A percentile compares a stretch with the other conserved stretches of the same genome.
phyloP scores from a whole-genome alignment of 2,797 vertebrate species.

The Sibirionetta formosa region DNA sequence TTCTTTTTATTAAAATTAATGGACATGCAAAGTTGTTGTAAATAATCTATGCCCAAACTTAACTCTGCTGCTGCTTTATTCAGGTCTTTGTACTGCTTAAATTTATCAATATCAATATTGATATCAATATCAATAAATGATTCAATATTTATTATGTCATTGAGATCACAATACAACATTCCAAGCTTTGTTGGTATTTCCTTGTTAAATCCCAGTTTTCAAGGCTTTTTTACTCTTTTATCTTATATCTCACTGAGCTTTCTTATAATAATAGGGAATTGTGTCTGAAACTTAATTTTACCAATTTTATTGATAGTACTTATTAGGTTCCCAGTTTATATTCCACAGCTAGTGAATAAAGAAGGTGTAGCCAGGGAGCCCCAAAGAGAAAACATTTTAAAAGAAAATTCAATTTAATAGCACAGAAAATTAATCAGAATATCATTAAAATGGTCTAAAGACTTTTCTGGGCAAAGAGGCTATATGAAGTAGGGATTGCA shows the following conservation, averaged over 20 bases:
- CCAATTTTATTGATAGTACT: constrained; percentile 46
- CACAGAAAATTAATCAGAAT: neutral
- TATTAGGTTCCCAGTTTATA: neutral
- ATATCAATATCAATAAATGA: neutral
- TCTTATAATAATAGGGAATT: constrained; percentile 47
- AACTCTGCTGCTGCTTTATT: neutral
- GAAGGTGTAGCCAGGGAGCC: neutral
- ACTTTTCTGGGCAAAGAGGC: neutral
- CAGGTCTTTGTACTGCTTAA: neutral
- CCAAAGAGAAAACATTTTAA: neutral
- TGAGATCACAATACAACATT: neutral
- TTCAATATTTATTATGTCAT: neutral
- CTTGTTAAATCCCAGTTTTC: constrained; percentile 49
- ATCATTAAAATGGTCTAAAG: neutral
- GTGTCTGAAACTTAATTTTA: constrained; percentile 56
- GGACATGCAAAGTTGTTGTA: neutral
- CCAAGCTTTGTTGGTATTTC: constrained; percentile 25
- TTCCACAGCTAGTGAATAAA: neutral
- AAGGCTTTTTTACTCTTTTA: constrained; percentile 58
- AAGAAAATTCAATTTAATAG: neutral
- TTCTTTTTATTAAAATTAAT: neutral
- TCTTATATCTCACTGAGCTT: constrained; percentile 27
- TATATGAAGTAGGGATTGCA: neutral
- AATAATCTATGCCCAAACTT: neutral
- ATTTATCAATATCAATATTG: neutral